Percentiles rank a stretch among this genome's conserved stretches.
These are phyloP conservation scores for Micoletzkya japonica DNA, from an alignment of 2,888 invertebrate genomes.

Conservation along the genomic window DNA sequence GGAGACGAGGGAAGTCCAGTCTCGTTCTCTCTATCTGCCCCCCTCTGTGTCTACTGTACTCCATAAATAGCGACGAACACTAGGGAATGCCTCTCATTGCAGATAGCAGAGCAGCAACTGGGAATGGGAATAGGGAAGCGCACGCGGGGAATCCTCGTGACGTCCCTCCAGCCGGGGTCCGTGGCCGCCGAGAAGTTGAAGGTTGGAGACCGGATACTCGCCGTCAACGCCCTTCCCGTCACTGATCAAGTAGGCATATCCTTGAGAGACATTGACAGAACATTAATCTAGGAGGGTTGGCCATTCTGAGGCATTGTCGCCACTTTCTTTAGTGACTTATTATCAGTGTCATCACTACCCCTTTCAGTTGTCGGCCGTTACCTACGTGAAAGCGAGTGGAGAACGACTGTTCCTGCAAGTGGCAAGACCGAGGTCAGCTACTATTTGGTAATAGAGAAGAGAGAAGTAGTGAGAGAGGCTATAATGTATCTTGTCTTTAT, in stretches of 20 bases:
- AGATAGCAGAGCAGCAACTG: constrained; percentile 59
- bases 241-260: constrained; percentile 56
- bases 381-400: constrained; percentile 59
- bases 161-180: constrained; percentile 62
- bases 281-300: neutral
- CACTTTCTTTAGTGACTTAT: too few species aligned
- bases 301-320: neutral
- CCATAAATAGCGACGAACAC: too few species aligned
- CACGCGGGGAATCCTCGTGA: constrained; percentile 60
- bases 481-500: too few species aligned
- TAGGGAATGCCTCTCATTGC: constrained; percentile 1
- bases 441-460: constrained; percentile 27
- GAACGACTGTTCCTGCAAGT: constrained; percentile 59
- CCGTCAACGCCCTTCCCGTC: constrained; percentile 75
- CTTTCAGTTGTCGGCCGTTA: constrained; percentile 63
- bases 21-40: too few species aligned
- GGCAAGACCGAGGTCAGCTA: constrained; percentile 48
- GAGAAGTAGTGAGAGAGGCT: too few species aligned
- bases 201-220: constrained; percentile 80
- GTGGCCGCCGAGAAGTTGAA: constrained; percentile 61
- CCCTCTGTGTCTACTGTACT: too few species aligned
- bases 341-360: neutral
- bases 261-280: neutral
- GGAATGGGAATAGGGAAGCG: constrained; percentile 64
- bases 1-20: too few species aligned